A percentile compares a stretch with the other conserved stretches of the same genome.
These are phyloP conservation scores for Hylomyscus alleni DNA, from an alignment of 2,797 vertebrate species.

Conservation along the genomic window DNA sequence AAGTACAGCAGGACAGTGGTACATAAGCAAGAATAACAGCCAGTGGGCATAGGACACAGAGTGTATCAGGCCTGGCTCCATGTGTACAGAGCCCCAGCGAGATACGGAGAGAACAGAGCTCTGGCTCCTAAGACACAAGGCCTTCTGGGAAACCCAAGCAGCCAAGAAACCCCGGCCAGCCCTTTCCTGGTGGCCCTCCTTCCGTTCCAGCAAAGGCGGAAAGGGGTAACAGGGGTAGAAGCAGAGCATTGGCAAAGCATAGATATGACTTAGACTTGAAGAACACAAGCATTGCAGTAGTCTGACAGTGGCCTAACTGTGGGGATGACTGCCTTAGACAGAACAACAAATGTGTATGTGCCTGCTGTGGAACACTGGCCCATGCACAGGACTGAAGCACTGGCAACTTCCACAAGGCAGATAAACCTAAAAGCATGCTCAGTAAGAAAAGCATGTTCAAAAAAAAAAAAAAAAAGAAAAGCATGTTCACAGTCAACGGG, in stretches of 20 bases:
- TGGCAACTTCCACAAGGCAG: neutral
- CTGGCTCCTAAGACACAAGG: neutral
- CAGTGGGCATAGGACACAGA: neutral
- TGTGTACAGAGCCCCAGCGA: neutral
- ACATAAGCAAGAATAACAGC: neutral
- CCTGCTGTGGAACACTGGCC: neutral
- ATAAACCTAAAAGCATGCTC: neutral
- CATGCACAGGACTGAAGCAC: neutral
- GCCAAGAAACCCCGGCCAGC: neutral
- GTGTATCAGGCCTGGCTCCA: neutral
- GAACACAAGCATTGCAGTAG: too few species aligned
- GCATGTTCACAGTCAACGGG: neutral
- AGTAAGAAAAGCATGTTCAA: too few species aligned
- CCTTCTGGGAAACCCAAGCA: neutral
- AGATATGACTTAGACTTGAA: too few species aligned
- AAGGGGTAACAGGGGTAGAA: neutral
- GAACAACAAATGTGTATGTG: rapidly evolving
- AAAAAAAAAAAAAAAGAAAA: too few species aligned
- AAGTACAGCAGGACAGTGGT: neutral
- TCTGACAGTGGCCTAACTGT: neutral
- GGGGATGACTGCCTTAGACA: neutral
- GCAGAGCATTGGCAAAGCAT: constrained; percentile 16
- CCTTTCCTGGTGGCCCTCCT: neutral
- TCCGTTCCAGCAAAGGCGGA: neutral
- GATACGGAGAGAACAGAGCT: neutral